Percentiles rank a stretch among this genome's conserved stretches.
phyloP scores from a whole-genome alignment of 2,888 invertebrate genomes.

The Abrostola tripartita region DNA sequence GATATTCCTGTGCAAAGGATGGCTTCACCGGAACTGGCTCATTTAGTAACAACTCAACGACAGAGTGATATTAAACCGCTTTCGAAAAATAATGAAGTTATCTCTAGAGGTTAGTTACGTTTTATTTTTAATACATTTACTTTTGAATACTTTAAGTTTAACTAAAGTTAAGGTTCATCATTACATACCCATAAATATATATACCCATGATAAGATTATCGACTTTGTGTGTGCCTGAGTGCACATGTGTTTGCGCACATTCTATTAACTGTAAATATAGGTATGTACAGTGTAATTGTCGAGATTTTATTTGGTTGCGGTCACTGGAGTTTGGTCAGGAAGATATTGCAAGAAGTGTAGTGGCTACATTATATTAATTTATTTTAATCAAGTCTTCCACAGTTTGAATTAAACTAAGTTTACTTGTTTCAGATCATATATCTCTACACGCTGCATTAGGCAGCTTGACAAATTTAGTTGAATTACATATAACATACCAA shows the following conservation, averaged over 20 bases:
- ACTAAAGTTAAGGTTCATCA: no score
- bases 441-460: slow-evolving; percentile 84
- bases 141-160: no score
- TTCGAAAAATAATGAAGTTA: slow-evolving; percentile 61
- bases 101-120: slow-evolving; percentile 70
- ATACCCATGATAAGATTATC: no score
- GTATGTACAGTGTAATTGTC: no score
- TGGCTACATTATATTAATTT: no score
- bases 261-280: no score
- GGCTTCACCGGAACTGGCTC: slow-evolving; percentile 82
- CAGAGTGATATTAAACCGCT: slow-evolving; percentile 64
- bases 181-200: no score
- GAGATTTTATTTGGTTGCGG: no score
- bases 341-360: no score
- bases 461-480: slow-evolving; percentile 78
- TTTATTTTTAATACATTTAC: background rate
- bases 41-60: slow-evolving; percentile 76
- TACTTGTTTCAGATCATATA: slow-evolving; percentile 79
- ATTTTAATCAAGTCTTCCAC: no score
- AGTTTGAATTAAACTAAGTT: background rate
- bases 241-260: no score
- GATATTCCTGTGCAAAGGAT: slow-evolving; percentile 81
- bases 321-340: background rate
- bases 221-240: no score
- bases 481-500: slow-evolving; percentile 82